A percentile compares a stretch with the other conserved stretches of the same genome.
Evolutionary conservation across 2,888 invertebrate genomes (phyloP).

Genomic region (Hartigia nigra): DNA sequence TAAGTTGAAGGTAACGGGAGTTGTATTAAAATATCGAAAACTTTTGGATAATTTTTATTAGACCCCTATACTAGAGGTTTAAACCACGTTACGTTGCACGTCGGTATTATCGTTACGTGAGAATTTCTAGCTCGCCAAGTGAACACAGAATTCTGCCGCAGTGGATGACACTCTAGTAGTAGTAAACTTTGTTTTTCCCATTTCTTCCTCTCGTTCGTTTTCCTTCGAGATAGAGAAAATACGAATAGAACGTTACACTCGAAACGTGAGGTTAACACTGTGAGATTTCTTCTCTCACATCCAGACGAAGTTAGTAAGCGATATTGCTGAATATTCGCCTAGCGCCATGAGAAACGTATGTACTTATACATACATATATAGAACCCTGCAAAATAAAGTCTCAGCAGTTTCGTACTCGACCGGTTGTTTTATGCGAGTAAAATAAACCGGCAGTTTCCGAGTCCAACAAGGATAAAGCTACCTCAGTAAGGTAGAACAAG

Average conservation of each 20-base stretch:
- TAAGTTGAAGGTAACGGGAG: not conserved
- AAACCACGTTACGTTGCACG: not conserved
- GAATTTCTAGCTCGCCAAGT: not conserved
- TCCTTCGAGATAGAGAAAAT: not conserved
- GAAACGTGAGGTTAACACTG: not conserved
- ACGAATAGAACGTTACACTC: not conserved
- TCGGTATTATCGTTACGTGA: not conserved
- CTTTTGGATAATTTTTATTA: not conserved
- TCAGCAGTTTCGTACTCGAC: not conserved
- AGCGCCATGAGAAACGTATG: not conserved
- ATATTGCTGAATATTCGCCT: not conserved
- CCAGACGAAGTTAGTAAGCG: not conserved
- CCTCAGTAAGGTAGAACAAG: not conserved
- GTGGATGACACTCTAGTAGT: not conserved
- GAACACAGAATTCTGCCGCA: not conserved
- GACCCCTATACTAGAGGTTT: not conserved
- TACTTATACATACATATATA: not conserved
- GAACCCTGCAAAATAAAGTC: not conserved
- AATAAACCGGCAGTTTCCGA: slow-evolving; percentile 25
- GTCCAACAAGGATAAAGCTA: not conserved
- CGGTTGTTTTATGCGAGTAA: not conserved
- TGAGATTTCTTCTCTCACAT: not conserved
- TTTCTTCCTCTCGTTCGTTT: not conserved
- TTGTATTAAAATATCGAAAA: not conserved
- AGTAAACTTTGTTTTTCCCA: not conserved